Percentiles rank a stretch among this genome's conserved stretches.
Conservation (phyloP, 2,888 invertebrate species). For the Drosophila meridiana region DNA sequence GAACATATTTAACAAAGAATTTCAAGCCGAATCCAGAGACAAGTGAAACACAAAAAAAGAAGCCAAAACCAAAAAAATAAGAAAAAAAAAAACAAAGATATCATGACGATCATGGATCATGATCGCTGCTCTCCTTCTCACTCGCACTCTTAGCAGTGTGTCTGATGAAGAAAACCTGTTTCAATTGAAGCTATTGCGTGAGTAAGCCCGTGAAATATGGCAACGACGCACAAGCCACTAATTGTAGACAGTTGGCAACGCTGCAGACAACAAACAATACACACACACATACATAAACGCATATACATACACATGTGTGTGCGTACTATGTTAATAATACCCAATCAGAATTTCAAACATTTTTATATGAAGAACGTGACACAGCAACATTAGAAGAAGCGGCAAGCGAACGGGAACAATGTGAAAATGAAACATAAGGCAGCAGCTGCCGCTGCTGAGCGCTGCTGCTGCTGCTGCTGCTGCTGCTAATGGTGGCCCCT, state of each 20-base stretch:
- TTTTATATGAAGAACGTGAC: slow-evolving; percentile 70
- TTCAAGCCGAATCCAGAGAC: slow-evolving; percentile 23
- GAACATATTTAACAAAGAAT: slow-evolving; percentile 74
- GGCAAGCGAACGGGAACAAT: slow-evolving; percentile 51
- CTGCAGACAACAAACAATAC: slow-evolving; percentile 28
- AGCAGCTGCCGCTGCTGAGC: slow-evolving; percentile 67
- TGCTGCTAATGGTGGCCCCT: slow-evolving; percentile 22
- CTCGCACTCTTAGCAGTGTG: slow-evolving; percentile 5
- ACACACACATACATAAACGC: background rate
- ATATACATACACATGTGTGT: background rate
- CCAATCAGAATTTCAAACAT: slow-evolving; percentile 78
- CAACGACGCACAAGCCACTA: slow-evolving; percentile 64
- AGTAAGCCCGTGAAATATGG: slow-evolving; percentile 73
- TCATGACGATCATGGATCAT: slow-evolving; percentile 68
- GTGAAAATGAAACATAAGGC: slow-evolving; percentile 64
- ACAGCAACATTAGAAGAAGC: slow-evolving; percentile 60
- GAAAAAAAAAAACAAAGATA: slow-evolving; percentile 24
- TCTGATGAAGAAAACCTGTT: slow-evolving; percentile 62
- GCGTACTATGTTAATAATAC: slow-evolving; percentile 17
- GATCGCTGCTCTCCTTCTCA: slow-evolving; percentile 34
- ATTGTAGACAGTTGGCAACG: slow-evolving; percentile 60
- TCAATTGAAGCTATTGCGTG: slow-evolving; percentile 72
- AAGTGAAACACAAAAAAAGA: slow-evolving; percentile 40
- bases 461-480: slow-evolving; percentile 55
- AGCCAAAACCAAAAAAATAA: slow-evolving; percentile 16